These are phyloP conservation scores for Corella eumyota DNA, from an alignment of 23 tunicate genomes.

Conservation along the genomic window DNA sequence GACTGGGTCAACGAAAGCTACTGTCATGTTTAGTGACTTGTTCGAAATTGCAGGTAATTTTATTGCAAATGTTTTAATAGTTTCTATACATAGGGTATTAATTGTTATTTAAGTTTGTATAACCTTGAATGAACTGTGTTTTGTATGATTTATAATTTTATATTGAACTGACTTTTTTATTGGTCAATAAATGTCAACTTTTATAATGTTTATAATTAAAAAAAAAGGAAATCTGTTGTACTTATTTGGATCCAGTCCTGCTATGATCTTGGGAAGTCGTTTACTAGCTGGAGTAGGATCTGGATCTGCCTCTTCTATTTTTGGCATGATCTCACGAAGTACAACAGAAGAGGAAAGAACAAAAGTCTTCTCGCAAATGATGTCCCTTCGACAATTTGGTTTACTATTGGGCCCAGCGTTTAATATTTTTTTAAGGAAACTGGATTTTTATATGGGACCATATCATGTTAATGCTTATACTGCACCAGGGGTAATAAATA, in stretches of 20 bases:
- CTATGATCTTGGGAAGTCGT: slow-evolving; percentile 49
- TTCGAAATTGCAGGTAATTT: slow-evolving; percentile 72
- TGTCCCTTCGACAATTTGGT: slow-evolving; percentile 81
- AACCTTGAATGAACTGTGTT: too few relatives aligned
- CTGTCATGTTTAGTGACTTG: slow-evolving; percentile 40
- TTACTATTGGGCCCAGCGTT: slow-evolving; percentile 78
- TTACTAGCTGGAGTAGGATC: slow-evolving; percentile 83
- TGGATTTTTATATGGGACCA: slow-evolving; percentile 59
- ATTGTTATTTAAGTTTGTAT: too few relatives aligned
- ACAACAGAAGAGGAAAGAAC: slow-evolving; percentile 71
- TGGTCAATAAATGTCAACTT: too few relatives aligned
- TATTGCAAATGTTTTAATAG: too few relatives aligned
- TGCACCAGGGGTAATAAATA: slow-evolving; percentile 50
- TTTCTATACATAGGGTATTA: too few relatives aligned
- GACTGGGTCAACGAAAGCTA: slow-evolving; percentile 43
- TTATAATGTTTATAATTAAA: too few relatives aligned
- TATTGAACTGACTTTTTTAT: too few relatives aligned
- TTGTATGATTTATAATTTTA: too few relatives aligned
- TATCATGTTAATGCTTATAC: slow-evolving; percentile 37
- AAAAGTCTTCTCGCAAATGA: slow-evolving; percentile 49
- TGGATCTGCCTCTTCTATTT: slow-evolving; percentile 77
- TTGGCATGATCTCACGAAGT: slow-evolving; percentile 52
- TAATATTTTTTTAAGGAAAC: slow-evolving; percentile 32
- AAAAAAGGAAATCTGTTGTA: slow-evolving; percentile 67
- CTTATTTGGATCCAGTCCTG: slow-evolving; percentile 22